Conservation (phyloP, 2,113 vertebrate species). For the Martes martes region DNA sequence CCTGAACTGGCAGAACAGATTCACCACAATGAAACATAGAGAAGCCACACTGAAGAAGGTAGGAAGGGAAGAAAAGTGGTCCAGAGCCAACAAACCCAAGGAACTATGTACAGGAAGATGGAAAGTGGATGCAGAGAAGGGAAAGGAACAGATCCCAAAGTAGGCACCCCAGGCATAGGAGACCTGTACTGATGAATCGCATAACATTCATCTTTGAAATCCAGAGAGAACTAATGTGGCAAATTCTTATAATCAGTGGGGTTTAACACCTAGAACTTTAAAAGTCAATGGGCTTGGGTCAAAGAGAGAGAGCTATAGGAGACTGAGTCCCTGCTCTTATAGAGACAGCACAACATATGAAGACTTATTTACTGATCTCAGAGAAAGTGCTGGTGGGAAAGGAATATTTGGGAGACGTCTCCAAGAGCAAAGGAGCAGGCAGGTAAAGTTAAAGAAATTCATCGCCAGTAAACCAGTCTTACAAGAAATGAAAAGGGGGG, state of each 20-base stretch:
- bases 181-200: neutral
- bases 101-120: rapidly evolving
- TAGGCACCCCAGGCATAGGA: neutral
- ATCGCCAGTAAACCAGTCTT: neutral
- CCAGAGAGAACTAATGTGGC: neutral
- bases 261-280: neutral
- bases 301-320: neutral
- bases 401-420: neutral
- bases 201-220: neutral
- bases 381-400: neutral
- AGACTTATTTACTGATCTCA: neutral
- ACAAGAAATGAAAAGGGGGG: neutral
- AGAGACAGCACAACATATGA: neutral
- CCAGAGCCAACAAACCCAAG: neutral
- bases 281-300: neutral
- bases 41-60: neutral
- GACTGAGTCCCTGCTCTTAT: neutral
- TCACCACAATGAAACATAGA: neutral
- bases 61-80: neutral
- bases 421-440: neutral
- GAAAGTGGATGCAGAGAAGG: neutral
- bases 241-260: neutral
- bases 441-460: neutral
- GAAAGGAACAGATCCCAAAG: neutral
- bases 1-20: neutral